Percentiles rank a stretch among this genome's conserved stretches.
Evolutionary conservation across 2,113 vertebrate genomes (phyloP).

Genomic region (Ammospiza nelsoni): DNA sequence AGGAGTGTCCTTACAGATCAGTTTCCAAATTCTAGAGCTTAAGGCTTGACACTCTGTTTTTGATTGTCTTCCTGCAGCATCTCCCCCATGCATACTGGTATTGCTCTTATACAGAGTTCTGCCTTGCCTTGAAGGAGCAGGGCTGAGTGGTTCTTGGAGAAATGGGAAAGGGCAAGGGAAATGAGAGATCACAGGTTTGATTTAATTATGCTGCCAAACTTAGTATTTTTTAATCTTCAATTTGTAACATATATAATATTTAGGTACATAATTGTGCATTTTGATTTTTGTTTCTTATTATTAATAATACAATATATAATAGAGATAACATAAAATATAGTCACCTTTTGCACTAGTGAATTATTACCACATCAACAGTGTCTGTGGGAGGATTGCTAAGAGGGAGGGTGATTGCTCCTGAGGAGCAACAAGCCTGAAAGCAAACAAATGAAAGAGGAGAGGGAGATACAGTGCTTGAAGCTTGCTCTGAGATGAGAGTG

Average conservation of each 20-base stretch:
- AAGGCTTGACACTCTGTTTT: not conserved
- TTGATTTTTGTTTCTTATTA: not conserved
- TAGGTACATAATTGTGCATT: too few relatives aligned
- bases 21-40: not conserved
- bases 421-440: not conserved
- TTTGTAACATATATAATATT: not conserved
- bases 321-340: not conserved
- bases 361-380: not conserved
- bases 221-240: not conserved
- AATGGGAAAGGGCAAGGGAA: not conserved
- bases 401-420: not conserved
- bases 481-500: not conserved
- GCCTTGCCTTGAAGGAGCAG: not conserved
- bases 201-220: not conserved
- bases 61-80: not conserved
- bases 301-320: not conserved
- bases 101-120: not conserved
- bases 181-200: not conserved
- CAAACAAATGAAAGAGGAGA: not conserved
- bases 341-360: not conserved
- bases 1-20: not conserved
- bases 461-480: not conserved
- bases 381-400: not conserved
- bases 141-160: not conserved
- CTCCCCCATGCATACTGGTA: fast-evolving